Evolutionary conservation across 1,140 invertebrate species (phyloP).

Genomic region (Brevipalpus yothersi): DNA sequence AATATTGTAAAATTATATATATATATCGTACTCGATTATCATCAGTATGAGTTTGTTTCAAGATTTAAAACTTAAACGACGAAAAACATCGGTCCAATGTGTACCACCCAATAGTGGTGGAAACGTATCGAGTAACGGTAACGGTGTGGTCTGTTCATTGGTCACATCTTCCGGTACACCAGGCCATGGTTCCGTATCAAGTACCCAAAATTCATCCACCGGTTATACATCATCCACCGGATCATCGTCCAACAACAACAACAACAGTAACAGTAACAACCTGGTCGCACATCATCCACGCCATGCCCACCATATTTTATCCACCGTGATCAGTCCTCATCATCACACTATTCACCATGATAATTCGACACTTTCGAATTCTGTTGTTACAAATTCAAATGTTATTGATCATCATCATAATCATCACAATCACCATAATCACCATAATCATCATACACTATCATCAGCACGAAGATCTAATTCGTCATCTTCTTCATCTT

Average conservation of each 20-base stretch:
- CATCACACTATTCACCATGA: neutral
- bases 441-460: no score
- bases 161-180: neutral
- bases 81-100: constrained; percentile 30
- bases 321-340: neutral
- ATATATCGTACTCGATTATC: neutral
- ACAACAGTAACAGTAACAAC: neutral
- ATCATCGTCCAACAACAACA: neutral
- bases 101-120: neutral
- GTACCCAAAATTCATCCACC: neutral
- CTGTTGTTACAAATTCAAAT: neutral
- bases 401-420: neutral
- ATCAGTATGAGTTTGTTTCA: constrained; percentile 79
- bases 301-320: neutral
- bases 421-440: no score
- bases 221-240: neutral
- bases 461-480: neutral
- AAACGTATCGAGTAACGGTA: neutral
- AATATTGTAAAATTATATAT: neutral
- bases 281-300: neutral
- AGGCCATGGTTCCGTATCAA: neutral
- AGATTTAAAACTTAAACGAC: constrained; percentile 88
- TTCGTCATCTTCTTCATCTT: constrained; percentile 1
- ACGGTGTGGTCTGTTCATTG: neutral
- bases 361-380: neutral